Evolutionary conservation across 2,113 vertebrate species (phyloP), one percentile per base, ranked within the genome.

Genomic region (Neodontobutis hainanensis): DNA sequence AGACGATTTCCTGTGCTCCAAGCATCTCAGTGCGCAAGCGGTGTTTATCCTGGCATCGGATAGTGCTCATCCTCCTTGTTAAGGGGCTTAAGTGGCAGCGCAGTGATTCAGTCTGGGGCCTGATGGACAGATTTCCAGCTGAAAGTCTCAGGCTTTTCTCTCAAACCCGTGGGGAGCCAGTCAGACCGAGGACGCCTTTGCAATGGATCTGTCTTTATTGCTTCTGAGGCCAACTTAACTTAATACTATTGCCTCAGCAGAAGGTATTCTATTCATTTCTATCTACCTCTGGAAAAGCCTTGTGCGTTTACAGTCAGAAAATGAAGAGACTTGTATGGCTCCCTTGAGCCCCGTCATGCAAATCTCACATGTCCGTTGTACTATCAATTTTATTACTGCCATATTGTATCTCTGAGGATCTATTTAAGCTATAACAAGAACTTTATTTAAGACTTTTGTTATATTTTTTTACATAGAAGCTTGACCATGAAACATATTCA

Each of bases 101-200:
- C 58, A 75, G 61, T 52, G 77, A 80, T 79, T 58, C 69, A 58
- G 47, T 73, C 42, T 8, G 45, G 52, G 51, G 63, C 73, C 42
- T 50, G 75, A 86, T 64, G 49, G 77, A 63, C 67, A 73, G 59
- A 82, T 85, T 82, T 75, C 80, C 60, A 67, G 78, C 70, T 73
- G 15, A 59, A 79, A 66, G 75, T 81, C 82, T 47, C 10, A 14
- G 59, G 53, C 45, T 52, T 61, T 69, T 73, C 45, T 63, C 35
- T 55, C 51, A 16, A 43, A 60, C 60, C 57, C 47, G 1, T 7
- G 49, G 64, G 47, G 61, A 76, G 65, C 16, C 4, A 8, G 16
- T 12, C 35, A 77, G 46, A 48, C 60, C 49, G 27, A 64, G 59
- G 38, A 75, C 12, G 19, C 46, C 47, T 56, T 34, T 55, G 67